Evolutionary conservation across 2,888 invertebrate species (phyloP).

Genomic region (Tillus elongatus): DNA sequence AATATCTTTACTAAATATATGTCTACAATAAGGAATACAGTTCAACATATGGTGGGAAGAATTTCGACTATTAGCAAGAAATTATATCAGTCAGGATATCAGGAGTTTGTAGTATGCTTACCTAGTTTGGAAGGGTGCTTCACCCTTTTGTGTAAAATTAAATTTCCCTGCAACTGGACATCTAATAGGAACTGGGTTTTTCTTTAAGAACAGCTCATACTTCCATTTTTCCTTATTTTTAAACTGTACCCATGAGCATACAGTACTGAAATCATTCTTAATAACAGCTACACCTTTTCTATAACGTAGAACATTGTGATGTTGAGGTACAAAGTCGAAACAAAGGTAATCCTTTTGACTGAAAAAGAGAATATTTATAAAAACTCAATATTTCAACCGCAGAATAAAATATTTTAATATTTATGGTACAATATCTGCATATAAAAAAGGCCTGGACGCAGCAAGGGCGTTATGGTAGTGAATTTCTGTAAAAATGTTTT

Average conservation of each 20-base stretch:
- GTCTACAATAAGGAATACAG: too few relatives aligned
- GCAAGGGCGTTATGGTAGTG: too few relatives aligned
- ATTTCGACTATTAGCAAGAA: too few relatives aligned
- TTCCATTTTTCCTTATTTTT: constrained; percentile 76
- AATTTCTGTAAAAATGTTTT: too few relatives aligned
- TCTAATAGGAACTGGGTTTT: constrained; percentile 81
- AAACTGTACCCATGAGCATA: constrained; percentile 92
- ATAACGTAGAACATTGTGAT: constrained; percentile 91
- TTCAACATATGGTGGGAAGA: too few relatives aligned
- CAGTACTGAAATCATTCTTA: constrained; percentile 82
- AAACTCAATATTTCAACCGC: too few relatives aligned
- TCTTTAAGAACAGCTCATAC: constrained; percentile 77
- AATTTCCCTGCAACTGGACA: constrained; percentile 97
- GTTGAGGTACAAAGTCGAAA: constrained; percentile 90
- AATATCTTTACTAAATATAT: too few relatives aligned
- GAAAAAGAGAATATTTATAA: constrained; percentile 26
- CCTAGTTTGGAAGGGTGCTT: constrained; percentile 77
- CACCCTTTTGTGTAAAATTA: constrained; percentile 86
- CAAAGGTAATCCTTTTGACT: constrained; percentile 97
- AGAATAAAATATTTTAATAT: too few relatives aligned
- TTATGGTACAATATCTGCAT: too few relatives aligned
- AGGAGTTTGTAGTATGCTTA: too few relatives aligned
- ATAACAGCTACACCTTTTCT: constrained; percentile 82
- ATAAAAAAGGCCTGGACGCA: too few relatives aligned
- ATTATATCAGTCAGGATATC: too few relatives aligned